Evolutionary conservation across 1,140 invertebrate genomes (phyloP).

Genomic region (Apolygus lucorum): DNA sequence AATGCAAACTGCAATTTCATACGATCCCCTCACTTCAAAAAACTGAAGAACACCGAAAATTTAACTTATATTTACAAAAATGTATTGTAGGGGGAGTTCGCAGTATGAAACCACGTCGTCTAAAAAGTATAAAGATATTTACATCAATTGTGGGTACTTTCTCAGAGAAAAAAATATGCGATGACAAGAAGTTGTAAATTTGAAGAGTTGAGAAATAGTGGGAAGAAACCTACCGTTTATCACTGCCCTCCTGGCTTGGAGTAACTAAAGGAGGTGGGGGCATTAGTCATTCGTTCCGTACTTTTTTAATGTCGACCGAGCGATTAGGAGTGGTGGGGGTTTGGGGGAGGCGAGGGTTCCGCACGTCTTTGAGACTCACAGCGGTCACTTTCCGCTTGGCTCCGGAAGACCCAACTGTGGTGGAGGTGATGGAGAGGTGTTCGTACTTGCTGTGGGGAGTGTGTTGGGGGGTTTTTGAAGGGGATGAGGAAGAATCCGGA

Average conservation of each 20-base stretch:
- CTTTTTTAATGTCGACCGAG: neutral
- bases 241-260: neutral
- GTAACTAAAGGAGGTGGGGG: neutral
- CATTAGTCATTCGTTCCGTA: neutral
- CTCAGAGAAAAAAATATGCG: neutral
- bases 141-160: neutral
- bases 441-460: neutral
- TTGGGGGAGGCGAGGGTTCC: neutral
- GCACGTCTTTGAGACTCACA: neutral
- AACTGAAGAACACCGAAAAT: too few relatives aligned
- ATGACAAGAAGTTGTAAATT: neutral
- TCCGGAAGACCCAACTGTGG: neutral
- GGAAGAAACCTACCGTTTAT: too few relatives aligned
- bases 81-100: too few relatives aligned
- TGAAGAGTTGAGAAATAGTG: neutral
- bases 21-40: too few relatives aligned
- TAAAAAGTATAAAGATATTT: neutral
- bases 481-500: neutral
- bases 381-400: neutral
- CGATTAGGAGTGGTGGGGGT: neutral
- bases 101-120: neutral
- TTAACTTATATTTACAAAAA: too few relatives aligned
- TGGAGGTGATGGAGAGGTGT: neutral
- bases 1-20: too few relatives aligned
- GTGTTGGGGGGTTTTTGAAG: neutral